Evolutionary conservation across 30 jellyfish, hydroid and myxozoan species (phyloP).

Genomic region (Euphysa ruthae): DNA sequence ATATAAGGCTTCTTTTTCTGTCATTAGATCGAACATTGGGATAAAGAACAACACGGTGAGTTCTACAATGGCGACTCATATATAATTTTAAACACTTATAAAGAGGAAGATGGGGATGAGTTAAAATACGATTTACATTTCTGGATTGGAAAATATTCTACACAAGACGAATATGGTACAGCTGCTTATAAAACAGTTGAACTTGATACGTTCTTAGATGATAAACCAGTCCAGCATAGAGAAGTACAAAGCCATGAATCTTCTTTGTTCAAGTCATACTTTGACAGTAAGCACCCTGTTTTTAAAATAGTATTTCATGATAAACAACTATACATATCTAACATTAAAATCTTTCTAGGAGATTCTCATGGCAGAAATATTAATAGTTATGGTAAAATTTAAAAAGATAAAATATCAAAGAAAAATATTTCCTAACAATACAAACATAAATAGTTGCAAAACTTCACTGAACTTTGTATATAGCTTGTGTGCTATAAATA

Average conservation of each 20-base stretch:
- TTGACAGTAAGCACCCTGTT: too few relatives aligned
- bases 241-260: conserved; percentile 95
- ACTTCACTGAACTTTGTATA: too few relatives aligned
- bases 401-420: too few relatives aligned
- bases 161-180: conserved; percentile 98
- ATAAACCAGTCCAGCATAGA: conserved; percentile 96
- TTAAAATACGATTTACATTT: conserved; percentile 86
- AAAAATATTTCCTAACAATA: too few relatives aligned
- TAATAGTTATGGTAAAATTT: too few relatives aligned
- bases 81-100: conserved; percentile 87
- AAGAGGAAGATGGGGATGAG: conserved; percentile 75
- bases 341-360: too few relatives aligned
- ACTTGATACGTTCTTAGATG: conserved; percentile 94
- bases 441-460: too few relatives aligned
- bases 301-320: too few relatives aligned
- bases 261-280: conserved; percentile 62
- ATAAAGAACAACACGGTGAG: conserved; percentile 81
- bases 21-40: conserved; percentile 97
- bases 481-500: too few relatives aligned
- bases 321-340: too few relatives aligned
- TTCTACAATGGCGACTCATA: conserved; percentile 94
- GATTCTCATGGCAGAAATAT: too few relatives aligned
- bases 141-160: conserved; percentile 92
- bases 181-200: conserved; percentile 99
- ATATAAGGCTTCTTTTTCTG: not conserved